Percentiles rank a stretch among this genome's conserved stretches.
Conservation (phyloP, 2,888 invertebrate species). For the Xylocampa areola region DNA sequence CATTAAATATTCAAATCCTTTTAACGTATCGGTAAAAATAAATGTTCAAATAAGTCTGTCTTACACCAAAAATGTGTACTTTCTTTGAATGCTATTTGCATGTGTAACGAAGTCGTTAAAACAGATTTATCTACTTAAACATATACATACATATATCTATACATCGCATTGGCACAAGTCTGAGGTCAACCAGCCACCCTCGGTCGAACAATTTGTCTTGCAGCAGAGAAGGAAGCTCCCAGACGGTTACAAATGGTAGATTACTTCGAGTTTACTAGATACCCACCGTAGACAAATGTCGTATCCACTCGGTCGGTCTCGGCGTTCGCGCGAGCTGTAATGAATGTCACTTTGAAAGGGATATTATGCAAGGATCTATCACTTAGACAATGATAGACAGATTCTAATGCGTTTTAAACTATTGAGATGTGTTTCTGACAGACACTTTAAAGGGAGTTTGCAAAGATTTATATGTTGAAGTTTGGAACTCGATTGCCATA, state of each 20-base stretch:
- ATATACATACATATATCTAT: slow-evolving; percentile 12
- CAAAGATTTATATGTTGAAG: slow-evolving; percentile 49
- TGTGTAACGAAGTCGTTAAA: slow-evolving; percentile 25
- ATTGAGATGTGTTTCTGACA: slow-evolving; percentile 55
- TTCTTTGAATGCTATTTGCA: slow-evolving; percentile 14
- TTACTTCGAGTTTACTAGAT: slow-evolving; percentile 77
- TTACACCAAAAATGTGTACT: slow-evolving; percentile 8
- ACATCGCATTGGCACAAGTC: slow-evolving; percentile 53
- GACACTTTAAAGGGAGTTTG: slow-evolving; percentile 32
- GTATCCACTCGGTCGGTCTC: slow-evolving; percentile 65
- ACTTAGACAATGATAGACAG: slow-evolving; percentile 65
- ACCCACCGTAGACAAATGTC: slow-evolving; percentile 68
- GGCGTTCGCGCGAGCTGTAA: slow-evolving; percentile 63
- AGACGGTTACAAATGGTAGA: slow-evolving; percentile 82
- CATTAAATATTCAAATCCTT: slow-evolving; percentile 31
- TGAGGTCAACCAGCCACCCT: slow-evolving; percentile 66
- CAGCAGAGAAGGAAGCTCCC: slow-evolving; percentile 66
- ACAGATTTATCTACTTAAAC: slow-evolving; percentile 5
- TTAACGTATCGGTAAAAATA: slow-evolving; percentile 21
- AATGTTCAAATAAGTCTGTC: not conserved
- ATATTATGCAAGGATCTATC: slow-evolving; percentile 69
- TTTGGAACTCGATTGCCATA: slow-evolving; percentile 23
- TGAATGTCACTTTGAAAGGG: slow-evolving; percentile 74
- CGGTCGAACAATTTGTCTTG: slow-evolving; percentile 72
- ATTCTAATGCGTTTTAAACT: slow-evolving; percentile 64